Conservation (phyloP, 2,797 vertebrate species). For the Sciurus vulgaris region DNA sequence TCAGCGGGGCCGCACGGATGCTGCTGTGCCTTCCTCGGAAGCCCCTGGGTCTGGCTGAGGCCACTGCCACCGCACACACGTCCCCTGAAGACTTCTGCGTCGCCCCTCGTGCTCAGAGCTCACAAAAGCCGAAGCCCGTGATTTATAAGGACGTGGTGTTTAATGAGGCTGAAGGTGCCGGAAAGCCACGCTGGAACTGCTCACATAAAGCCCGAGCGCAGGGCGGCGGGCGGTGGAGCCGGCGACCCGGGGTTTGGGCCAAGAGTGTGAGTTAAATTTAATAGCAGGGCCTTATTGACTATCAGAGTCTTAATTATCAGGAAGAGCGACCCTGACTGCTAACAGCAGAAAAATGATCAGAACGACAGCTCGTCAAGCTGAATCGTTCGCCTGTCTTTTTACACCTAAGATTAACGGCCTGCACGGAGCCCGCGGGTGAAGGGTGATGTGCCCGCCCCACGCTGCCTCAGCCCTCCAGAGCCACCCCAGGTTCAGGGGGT, state of each 20-base stretch:
- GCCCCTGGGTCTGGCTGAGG: neutral
- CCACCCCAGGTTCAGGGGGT: neutral
- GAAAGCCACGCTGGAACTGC: neutral
- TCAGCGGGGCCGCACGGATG: neutral
- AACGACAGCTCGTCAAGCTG: conserved; percentile 51
- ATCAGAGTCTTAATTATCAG: conserved; percentile 67
- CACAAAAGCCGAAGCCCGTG: fast-evolving
- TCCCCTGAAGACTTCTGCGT: fast-evolving
- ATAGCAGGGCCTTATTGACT: conserved; percentile 65
- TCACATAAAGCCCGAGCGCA: neutral
- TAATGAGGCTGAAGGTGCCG: conserved; percentile 39
- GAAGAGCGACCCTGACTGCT: conserved; percentile 76
- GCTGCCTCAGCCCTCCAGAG: neutral
- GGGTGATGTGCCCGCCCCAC: neutral
- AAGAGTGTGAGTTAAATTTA: conserved; percentile 38
- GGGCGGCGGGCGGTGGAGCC: fast-evolving
- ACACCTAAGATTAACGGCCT: conserved; percentile 62
- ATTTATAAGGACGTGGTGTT: neutral
- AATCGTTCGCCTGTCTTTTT: conserved; percentile 50
- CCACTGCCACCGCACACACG: fast-evolving
- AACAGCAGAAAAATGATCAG: conserved; percentile 70
- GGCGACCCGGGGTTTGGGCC: fast-evolving
- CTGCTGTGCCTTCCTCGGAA: neutral
- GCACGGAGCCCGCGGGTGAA: neutral
- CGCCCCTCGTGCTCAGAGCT: fast-evolving